Evolutionary conservation across 2,888 invertebrate species (phyloP).

Genomic region (Abrostola tripartita): DNA sequence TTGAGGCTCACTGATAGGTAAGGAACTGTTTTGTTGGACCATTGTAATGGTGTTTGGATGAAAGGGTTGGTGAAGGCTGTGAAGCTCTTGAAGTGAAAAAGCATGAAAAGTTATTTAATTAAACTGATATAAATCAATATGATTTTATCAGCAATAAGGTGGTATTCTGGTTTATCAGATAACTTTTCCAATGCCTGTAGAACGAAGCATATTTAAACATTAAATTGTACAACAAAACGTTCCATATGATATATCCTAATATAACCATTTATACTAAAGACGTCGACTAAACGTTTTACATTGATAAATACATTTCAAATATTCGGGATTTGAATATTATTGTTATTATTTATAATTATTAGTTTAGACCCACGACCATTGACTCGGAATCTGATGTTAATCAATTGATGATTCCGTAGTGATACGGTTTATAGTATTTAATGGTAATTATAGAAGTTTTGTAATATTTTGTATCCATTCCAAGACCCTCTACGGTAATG

Average conservation of each 20-base stretch:
- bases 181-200: background rate
- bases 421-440: slow-evolving; percentile 58
- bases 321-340: slow-evolving; percentile 73
- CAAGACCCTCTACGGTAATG: slow-evolving; percentile 77
- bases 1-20: slow-evolving; percentile 65
- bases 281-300: slow-evolving; percentile 49
- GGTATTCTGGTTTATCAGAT: background rate
- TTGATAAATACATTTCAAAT: slow-evolving; percentile 65
- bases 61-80: background rate
- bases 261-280: slow-evolving; percentile 54
- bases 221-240: slow-evolving; percentile 37
- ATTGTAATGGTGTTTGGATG: background rate
- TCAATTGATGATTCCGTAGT: slow-evolving; percentile 39
- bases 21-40: slow-evolving; percentile 16
- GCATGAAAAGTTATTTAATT: background rate
- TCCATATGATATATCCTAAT: slow-evolving; percentile 46
- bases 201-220: background rate
- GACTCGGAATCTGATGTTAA: slow-evolving; percentile 39
- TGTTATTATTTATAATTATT: slow-evolving; percentile 72
- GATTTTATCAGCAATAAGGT: background rate
- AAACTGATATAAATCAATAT: background rate
- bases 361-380: slow-evolving; percentile 58
- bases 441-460: slow-evolving; percentile 69
- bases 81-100: background rate
- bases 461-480: slow-evolving; percentile 87